Evolutionary conservation across 2,888 invertebrate genomes (phyloP), one percentile per base, ranked within the genome.

Genomic region (Clepsis dumicolana): DNA sequence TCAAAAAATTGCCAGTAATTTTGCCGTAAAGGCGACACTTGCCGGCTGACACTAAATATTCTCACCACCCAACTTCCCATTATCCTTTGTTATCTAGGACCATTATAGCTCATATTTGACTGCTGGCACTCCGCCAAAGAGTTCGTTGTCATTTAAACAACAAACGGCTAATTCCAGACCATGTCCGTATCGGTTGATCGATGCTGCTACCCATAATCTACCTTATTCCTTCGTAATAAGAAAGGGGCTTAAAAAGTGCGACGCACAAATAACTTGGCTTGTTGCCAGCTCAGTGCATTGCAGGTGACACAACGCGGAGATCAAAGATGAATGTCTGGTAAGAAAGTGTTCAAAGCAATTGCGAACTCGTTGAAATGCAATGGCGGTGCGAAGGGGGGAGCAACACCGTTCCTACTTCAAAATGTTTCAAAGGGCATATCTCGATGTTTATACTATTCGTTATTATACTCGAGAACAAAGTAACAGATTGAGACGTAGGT

Each of bases 91-190:
- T 57, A 52, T 59, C 68, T 63, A 63, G 52, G 63, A 18, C 57
- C 44, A 52, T 64, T 50, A 66, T 32, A 24, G 52, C 60, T 44
- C 25, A 62, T 27, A 52, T 65, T 65, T 52, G 48, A 57, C 65
- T 59, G 52, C 74, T 81, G 82, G 81, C 80, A 38, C 2, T 4
- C 5, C 12, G 70, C 81, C 82, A 82, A 73, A 56, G 67, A 72
- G 80, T 78, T 78, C 78, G 77, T 80, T 80, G 81, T 82, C 82
- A 77, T 81, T 82, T 80, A 67, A 70, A 75, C 71, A 75, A 76
- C 76, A 75, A 74, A 74, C 57, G 59, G 70, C 75, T 70, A 72
- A 76, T 75, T 73, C 77, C 78, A 76, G 80, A 73, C 48, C 24
- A 29, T 38, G 74, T 71, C 77, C 75, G 72, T 70, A 74, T 53